Conservation (phyloP, 2,113 vertebrate species). For the Tauraco erythrolophus region DNA sequence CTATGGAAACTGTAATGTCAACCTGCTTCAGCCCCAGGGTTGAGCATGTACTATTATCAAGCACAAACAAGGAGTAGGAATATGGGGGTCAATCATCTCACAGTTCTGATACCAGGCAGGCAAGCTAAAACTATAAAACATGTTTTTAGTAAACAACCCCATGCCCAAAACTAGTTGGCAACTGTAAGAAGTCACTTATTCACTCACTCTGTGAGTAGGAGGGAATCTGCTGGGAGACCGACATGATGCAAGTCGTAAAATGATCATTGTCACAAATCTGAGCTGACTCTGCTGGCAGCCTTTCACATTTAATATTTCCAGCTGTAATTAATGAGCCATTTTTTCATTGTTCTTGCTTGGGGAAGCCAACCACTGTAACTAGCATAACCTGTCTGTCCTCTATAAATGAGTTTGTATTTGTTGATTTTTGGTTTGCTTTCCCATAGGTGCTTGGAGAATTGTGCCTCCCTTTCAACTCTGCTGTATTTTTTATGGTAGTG, state of each 20-base stretch:
- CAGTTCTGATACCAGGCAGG: neutral
- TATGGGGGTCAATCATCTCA: neutral
- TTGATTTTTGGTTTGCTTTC: neutral
- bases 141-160: neutral
- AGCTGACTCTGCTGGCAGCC: neutral
- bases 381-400: neutral
- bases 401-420: neutral
- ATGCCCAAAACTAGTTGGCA: neutral
- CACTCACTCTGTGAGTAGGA: neutral
- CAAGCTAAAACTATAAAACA: neutral
- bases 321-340: neutral
- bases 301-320: slow-evolving; percentile 28
- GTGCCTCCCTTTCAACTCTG: neutral
- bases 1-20: neutral
- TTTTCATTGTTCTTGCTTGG: neutral
- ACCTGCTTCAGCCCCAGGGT: neutral
- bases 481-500: neutral
- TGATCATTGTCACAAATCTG: neutral
- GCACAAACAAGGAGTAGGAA: neutral
- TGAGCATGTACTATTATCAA: neutral
- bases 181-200: neutral
- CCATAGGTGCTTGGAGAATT: neutral
- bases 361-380: neutral
- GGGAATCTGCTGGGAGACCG: neutral
- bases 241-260: neutral